Evolutionary conservation across 2,113 vertebrate species (phyloP).

Genomic region (Gopherus flavomarginatus): DNA sequence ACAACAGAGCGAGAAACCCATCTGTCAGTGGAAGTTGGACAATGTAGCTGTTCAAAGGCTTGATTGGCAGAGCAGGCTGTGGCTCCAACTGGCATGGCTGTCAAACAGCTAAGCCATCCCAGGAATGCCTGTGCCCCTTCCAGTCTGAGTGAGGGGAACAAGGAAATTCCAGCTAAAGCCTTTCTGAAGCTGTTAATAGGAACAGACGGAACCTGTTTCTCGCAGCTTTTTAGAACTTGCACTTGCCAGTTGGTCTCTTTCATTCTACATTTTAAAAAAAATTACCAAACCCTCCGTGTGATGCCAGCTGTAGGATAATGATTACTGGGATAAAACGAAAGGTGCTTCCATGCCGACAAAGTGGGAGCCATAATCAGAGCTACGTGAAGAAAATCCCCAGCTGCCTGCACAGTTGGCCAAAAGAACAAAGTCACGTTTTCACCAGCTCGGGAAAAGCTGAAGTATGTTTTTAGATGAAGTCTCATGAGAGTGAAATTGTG

Average conservation of each 20-base stretch:
- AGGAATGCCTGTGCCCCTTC: neutral
- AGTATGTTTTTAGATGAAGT: neutral
- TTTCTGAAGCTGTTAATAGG: neutral
- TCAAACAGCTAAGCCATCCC: neutral
- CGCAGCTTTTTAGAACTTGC: neutral
- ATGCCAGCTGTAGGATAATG: neutral
- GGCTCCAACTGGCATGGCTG: neutral
- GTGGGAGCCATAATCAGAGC: fast-evolving
- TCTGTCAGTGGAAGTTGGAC: neutral
- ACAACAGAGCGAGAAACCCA: neutral
- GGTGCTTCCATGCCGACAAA: neutral
- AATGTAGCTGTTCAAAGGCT: neutral
- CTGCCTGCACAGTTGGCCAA: neutral
- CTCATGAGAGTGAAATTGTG: neutral
- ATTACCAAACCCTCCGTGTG: neutral
- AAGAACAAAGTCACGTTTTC: neutral
- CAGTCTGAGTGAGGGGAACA: neutral
- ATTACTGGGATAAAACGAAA: neutral
- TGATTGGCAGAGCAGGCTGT: slow-evolving; percentile 2
- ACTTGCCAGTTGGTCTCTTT: slow-evolving; percentile 5
- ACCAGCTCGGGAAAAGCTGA: neutral
- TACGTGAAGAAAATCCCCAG: neutral
- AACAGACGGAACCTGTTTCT: neutral
- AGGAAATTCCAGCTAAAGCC: neutral
- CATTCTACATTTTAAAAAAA: neutral